Evolutionary conservation across 2,888 invertebrate genomes (phyloP), one percentile per base, ranked within the genome.

Genomic region (Capitulum mitella): DNA sequence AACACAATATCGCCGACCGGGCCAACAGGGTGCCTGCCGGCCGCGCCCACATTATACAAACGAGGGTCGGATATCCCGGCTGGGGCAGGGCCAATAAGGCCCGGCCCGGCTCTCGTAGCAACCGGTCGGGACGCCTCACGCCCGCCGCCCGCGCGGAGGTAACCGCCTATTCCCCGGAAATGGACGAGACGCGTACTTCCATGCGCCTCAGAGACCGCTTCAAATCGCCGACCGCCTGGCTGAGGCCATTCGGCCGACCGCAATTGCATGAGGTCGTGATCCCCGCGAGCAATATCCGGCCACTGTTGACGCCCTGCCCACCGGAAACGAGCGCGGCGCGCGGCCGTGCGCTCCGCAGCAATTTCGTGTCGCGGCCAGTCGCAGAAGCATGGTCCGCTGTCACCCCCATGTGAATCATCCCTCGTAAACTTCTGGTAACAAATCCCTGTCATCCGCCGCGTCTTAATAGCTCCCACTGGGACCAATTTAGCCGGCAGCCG

Each of bases 401-500:
- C 58, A 58, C 3, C 10, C 2, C n/a, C 58, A 3, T 32, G 16
- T 34, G 64, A 64, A 64, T 64, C 64, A 64, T 32, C 64, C 34
- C 34, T 64, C 64, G 64, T 64, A 64, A 64, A 64, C 19, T 64
- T 34, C 64, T 29, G 32, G 64, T 29, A 64, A 64, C 64, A 64
- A 64, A 64, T 64, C 64, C 34, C 64, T 29, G 64, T 34, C 64
- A 34, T 64, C 64, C 14, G 64, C 29, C 34, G 34, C 34, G 34
- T 64, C 64, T 64, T 64, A 64, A 64, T 19, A 64, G 64, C 32
- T 29, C 64, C 29, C 64, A 5, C 32, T 34, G 64, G 34, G 64
- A 64, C 64, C 64, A 64, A 64, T 64, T 64, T 64, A 64, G 29
- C 64, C 64, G 64, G 32, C 64, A 10, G 58, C 58, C 34, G 61